Percentiles rank a stretch among this genome's conserved stretches.
Evolutionary conservation across 2,113 vertebrate species (phyloP).

Genomic region (Nycticryphes semicollaris): DNA sequence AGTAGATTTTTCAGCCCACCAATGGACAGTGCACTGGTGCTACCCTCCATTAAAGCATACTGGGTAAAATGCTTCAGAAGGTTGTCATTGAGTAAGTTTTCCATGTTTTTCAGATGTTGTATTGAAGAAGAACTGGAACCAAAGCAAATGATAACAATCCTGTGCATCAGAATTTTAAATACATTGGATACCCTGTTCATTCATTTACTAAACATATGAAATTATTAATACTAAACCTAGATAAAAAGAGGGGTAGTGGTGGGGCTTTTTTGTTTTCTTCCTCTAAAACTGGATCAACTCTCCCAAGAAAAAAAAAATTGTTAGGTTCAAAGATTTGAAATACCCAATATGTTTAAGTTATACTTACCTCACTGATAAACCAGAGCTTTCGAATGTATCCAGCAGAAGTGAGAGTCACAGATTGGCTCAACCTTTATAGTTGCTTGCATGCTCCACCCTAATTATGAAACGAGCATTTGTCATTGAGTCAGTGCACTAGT

Average conservation of each 20-base stretch:
- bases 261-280: too few species aligned
- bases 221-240: not conserved
- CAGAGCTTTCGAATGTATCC: not conserved
- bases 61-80: slow-evolving; percentile 65
- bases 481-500: slow-evolving; percentile 37
- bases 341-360: not conserved
- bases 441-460: slow-evolving; percentile 51
- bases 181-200: not conserved
- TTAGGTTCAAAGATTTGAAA: not conserved
- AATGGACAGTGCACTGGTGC: slow-evolving; percentile 38
- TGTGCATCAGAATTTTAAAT: not conserved
- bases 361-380: slow-evolving; percentile 44
- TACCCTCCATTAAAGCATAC: slow-evolving; percentile 63
- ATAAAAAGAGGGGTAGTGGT: not conserved
- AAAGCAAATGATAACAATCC: not conserved
- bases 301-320: not conserved
- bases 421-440: slow-evolving; percentile 51
- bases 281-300: not conserved
- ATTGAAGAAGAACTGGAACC: slow-evolving; percentile 12
- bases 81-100: slow-evolving; percentile 18
- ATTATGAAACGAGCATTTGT: slow-evolving; percentile 54
- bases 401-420: not conserved
- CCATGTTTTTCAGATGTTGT: slow-evolving; percentile 45
- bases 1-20: slow-evolving; percentile 48
- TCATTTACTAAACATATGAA: not conserved